phyloP scores from a whole-genome alignment of 2,113 vertebrate species.

The Platichthys flesus region DNA sequence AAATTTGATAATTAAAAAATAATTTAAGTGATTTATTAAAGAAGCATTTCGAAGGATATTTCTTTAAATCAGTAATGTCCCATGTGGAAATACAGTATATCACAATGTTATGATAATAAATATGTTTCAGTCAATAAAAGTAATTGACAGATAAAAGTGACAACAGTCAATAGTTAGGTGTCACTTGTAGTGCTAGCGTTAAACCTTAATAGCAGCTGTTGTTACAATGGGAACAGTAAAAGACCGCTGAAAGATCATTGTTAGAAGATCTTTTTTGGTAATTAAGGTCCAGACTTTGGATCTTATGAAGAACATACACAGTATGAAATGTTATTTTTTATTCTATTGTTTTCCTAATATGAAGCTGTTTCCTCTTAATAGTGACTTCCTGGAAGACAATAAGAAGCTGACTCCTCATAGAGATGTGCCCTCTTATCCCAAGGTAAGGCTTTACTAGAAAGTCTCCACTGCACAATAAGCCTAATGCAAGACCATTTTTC shows the following conservation, averaged over 20 bases:
- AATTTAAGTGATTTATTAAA: not conserved
- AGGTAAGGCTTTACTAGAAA: constrained; percentile 78
- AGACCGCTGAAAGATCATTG: not conserved
- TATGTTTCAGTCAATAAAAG: too few relatives aligned
- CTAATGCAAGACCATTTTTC: too few relatives aligned
- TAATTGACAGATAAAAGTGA: too few relatives aligned
- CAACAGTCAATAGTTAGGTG: too few relatives aligned
- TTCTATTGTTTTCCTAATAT: constrained; percentile 54
- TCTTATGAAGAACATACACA: not conserved
- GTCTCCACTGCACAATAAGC: not conserved
- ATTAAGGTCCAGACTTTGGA: not conserved
- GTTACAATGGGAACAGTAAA: too few relatives aligned
- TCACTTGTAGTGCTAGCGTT: too few relatives aligned
- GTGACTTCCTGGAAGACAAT: constrained; percentile 86
- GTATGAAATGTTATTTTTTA: not conserved
- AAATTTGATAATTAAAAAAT: not conserved
- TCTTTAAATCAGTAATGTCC: not conserved
- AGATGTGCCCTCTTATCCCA: constrained; percentile 89
- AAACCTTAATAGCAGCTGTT: too few relatives aligned
- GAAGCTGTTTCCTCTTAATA: constrained; percentile 27
- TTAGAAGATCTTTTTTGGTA: not conserved
- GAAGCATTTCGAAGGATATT: not conserved
- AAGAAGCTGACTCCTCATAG: constrained; percentile 85
- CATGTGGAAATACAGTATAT: too few relatives aligned
- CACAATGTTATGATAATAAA: too few relatives aligned